Evolutionary conservation across 2,888 invertebrate species (phyloP).

Genomic region (Lasioglossum vierecki): DNA sequence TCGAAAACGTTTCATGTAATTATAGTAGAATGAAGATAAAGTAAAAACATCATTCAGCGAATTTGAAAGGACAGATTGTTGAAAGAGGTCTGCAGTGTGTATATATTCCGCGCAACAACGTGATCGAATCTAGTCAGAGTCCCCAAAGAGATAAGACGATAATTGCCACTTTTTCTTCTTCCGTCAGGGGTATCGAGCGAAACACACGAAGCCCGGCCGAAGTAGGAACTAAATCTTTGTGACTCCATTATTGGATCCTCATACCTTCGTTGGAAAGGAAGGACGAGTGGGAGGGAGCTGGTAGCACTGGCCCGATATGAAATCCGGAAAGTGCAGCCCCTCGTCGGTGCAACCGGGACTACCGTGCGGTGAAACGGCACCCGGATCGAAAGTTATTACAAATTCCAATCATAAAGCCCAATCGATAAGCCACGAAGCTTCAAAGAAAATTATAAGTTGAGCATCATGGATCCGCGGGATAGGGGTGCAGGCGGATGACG

Average conservation of each 20-base stretch:
- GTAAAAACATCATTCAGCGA: neutral
- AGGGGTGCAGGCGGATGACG: slow-evolving; percentile 34
- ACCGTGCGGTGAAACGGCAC: slow-evolving; percentile 67
- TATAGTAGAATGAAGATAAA: neutral
- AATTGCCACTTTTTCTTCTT: slow-evolving; percentile 63
- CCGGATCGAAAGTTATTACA: slow-evolving; percentile 75
- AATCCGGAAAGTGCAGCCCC: slow-evolving; percentile 63
- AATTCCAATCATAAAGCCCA: slow-evolving; percentile 76
- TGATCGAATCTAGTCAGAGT: slow-evolving; percentile 14
- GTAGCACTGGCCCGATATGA: slow-evolving; percentile 62
- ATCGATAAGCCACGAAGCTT: slow-evolving; percentile 77
- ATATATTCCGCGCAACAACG: neutral
- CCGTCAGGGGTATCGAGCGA: slow-evolving; percentile 43
- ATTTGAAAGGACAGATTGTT: neutral
- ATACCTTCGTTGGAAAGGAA: slow-evolving; percentile 27
- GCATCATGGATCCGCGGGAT: slow-evolving; percentile 62
- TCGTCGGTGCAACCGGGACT: slow-evolving; percentile 41
- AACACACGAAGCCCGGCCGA: slow-evolving; percentile 47
- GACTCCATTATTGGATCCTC: slow-evolving; percentile 72
- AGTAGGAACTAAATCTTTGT: slow-evolving; percentile 70
- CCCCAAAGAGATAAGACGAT: slow-evolving; percentile 45
- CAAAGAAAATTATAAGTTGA: slow-evolving; percentile 80
- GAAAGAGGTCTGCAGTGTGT: neutral
- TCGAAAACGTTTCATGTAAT: neutral
- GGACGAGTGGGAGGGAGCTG: slow-evolving; percentile 3